Base-by-base conservation (phyloP, 2,113 vertebrate species). In the Onychostruthus taczanowskii region DNA sequence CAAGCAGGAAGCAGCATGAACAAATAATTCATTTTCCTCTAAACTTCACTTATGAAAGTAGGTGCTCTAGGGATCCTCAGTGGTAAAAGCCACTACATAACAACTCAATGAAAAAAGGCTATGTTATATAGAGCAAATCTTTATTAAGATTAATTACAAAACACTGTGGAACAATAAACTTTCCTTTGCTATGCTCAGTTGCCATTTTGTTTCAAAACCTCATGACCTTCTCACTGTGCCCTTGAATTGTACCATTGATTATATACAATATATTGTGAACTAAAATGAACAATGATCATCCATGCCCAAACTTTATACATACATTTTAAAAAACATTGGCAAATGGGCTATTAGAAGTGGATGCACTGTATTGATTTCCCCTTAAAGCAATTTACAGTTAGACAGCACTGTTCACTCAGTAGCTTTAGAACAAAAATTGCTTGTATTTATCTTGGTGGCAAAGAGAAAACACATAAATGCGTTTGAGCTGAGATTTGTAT, bases 261-360 rank as follows among this genome's bases (percentile, higher is more conserved):
- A 66, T 31, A 92, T 10, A 33, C 76, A 75, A 47, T 66, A 78
- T 33, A 66, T 17, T 84, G 46, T 50, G 70, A 94, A 75, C 67
- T 43, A 47, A 96, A 95, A 95, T 89, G 82, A 94, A 64, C 95
- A 91, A 69, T 87, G 64, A 78, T 78, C 72, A 85, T 39, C 82
- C 85, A 79, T 92, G 88, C 10, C 30, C 52, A 94, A 94, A 93
- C 39, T 76, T 92, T 15, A 84, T 35, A 73, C 68, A 95, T 72
- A 89, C 95, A 89, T 94, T 73, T 21, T 4, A 37, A 26, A 58
- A 52, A 84, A 73, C 52, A 74, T 39, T 59, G n/a, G 49, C 47
- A 52, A 84, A 93, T 33, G 68, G 80, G 49, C 78, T 92, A 50
- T 92, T 95, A 84, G 85, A 68, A 64, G 69, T 70, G 50, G 61